phyloP scores from a whole-genome alignment of 2,113 vertebrate genomes.

The Caretta caretta region DNA sequence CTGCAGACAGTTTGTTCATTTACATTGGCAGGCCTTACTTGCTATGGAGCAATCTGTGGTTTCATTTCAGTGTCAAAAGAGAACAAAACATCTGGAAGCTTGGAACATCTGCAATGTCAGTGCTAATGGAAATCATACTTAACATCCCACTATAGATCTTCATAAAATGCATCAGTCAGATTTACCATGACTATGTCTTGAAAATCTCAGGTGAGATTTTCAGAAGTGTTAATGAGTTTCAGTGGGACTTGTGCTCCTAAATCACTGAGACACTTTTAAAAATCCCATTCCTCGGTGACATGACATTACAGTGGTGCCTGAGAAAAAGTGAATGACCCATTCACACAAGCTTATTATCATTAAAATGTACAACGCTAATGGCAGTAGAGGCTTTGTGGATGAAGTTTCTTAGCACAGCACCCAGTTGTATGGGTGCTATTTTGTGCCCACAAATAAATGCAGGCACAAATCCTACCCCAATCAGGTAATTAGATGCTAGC shows the following conservation, averaged over 20 bases:
- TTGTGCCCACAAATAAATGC: background rate
- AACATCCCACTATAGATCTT: constrained; percentile 16
- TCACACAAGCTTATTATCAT: background rate
- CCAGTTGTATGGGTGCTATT: background rate
- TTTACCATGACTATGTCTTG: background rate
- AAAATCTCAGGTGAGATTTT: background rate
- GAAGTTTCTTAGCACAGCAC: background rate
- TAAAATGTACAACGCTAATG: background rate
- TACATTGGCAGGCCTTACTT: background rate
- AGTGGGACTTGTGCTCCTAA: background rate
- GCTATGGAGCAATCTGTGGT: background rate
- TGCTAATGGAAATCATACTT: background rate
- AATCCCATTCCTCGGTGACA: background rate
- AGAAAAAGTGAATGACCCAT: background rate
- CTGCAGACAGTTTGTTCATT: background rate
- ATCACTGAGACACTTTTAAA: background rate
- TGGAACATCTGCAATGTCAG: background rate
- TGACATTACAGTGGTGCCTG: background rate
- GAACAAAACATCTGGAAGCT: background rate
- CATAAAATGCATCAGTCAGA: background rate
- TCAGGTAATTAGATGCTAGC: background rate
- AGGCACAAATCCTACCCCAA: background rate
- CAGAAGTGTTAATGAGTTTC: background rate
- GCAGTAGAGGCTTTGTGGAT: background rate
- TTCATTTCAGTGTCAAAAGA: background rate